Evolutionary conservation across 2,797 vertebrate genomes (phyloP).

Genomic region (Taenioides sp.): DNA sequence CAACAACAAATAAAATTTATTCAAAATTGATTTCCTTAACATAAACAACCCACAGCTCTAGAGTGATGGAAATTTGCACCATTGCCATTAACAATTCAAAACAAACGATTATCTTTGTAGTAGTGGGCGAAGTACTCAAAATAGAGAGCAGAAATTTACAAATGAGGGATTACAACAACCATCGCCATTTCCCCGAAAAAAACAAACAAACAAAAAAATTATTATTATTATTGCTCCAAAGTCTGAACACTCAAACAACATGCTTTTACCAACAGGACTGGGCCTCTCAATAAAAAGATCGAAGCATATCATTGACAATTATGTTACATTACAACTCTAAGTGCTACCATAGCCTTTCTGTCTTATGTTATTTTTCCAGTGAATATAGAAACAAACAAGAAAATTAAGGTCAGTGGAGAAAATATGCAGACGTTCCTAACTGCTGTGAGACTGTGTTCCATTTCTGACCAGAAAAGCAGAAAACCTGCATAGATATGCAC

Average conservation of each 20-base stretch:
- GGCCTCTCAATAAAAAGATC: too few species aligned
- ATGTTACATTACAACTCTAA: too few species aligned
- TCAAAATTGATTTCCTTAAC: neutral
- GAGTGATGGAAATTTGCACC: neutral
- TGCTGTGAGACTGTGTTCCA: neutral
- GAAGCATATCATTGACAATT: too few species aligned
- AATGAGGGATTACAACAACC: neutral
- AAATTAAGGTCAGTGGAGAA: neutral
- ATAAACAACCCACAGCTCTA: neutral
- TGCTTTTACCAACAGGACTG: too few species aligned
- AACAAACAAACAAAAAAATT: neutral
- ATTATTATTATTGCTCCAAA: neutral
- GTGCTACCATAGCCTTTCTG: too few species aligned
- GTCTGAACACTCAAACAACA: neutral
- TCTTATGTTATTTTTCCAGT: neutral
- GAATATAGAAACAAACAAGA: neutral
- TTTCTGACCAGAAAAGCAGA: conserved; percentile 14
- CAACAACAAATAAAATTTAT: neutral
- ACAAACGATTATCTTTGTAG: neutral
- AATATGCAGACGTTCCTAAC: neutral
- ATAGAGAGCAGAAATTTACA: neutral
- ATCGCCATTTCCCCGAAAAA: neutral
- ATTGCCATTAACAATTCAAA: neutral
- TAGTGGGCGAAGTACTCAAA: neutral
- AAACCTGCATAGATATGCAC: conserved; percentile 30